phyloP scores from a whole-genome alignment of 2,113 vertebrate genomes.

The Callionymus lyra region DNA sequence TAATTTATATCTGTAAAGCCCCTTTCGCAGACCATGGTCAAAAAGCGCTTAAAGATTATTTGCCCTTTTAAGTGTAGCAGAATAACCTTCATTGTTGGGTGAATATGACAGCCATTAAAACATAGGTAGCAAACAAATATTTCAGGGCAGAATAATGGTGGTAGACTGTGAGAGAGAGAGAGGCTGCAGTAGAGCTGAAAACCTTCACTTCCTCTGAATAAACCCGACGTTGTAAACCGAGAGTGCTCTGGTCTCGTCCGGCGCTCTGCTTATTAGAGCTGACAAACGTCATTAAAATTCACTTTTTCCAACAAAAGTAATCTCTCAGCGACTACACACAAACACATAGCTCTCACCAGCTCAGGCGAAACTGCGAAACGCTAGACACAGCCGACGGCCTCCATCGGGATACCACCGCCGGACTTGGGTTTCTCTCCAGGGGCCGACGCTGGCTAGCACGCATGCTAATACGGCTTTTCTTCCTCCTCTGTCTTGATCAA shows the following conservation, averaged over 20 bases:
- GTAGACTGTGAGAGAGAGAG: slow-evolving; percentile 3
- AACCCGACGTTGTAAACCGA: slow-evolving; percentile 32
- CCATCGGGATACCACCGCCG: slow-evolving; percentile 31
- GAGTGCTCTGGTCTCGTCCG: slow-evolving; percentile 35
- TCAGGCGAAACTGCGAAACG: slow-evolving; percentile 40
- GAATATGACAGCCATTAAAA: too few relatives aligned
- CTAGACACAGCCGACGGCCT: slow-evolving; percentile 36
- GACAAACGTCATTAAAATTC: slow-evolving; percentile 60
- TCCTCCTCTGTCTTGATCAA: slow-evolving; percentile 28
- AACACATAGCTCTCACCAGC: slow-evolving; percentile 31
- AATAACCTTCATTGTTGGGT: too few relatives aligned
- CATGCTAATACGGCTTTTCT: slow-evolving; percentile 56
- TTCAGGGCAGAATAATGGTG: too few relatives aligned
- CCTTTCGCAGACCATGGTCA: too few relatives aligned
- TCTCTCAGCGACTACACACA: slow-evolving; percentile 41
- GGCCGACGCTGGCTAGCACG: slow-evolving; percentile 47
- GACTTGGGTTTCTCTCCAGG: slow-evolving; percentile 53
- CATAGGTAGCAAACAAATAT: too few relatives aligned
- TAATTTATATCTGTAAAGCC: too few relatives aligned
- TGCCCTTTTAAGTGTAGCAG: too few relatives aligned
- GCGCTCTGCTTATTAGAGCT: slow-evolving; percentile 38
- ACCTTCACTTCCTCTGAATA: slow-evolving; percentile 42
- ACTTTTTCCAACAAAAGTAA: slow-evolving; percentile 41
- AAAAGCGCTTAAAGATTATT: too few relatives aligned
- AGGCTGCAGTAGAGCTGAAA: slow-evolving; percentile 20